Conservation (phyloP, 2,113 vertebrate species). For the Odocoileus hemionus region DNA sequence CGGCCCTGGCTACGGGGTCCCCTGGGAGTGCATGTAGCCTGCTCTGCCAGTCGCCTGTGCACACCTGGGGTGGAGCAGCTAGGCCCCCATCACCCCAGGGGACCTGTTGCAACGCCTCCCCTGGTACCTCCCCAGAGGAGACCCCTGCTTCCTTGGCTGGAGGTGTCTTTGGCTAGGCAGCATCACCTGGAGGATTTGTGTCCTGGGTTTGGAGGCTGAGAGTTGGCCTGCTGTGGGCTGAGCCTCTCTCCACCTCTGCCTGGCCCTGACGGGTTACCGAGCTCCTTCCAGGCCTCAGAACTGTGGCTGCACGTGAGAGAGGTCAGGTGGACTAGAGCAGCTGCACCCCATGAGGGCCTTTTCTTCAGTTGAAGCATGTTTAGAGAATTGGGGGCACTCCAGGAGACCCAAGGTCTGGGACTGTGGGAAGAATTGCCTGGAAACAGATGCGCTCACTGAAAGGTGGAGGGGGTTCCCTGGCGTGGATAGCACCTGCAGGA, state of each 20-base stretch:
- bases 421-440: background rate
- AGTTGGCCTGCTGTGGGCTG: background rate
- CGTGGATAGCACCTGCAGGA: background rate
- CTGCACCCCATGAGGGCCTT: background rate
- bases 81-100: background rate
- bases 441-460: background rate
- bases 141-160: background rate
- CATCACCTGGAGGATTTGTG: background rate
- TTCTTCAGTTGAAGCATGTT: background rate
- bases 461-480: background rate
- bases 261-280: rapidly evolving
- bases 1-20: rapidly evolving
- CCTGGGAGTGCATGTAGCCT: background rate
- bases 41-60: rapidly evolving
- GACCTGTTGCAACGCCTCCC: background rate
- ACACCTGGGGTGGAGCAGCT: background rate
- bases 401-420: background rate
- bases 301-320: rapidly evolving
- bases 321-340: background rate
- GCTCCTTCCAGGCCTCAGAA: background rate
- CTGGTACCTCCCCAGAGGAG: background rate
- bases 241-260: background rate
- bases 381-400: background rate
- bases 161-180: background rate
- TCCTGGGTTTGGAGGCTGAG: background rate